Conservation (phyloP, 2,113 vertebrate genomes). For the Passer montanus region DNA sequence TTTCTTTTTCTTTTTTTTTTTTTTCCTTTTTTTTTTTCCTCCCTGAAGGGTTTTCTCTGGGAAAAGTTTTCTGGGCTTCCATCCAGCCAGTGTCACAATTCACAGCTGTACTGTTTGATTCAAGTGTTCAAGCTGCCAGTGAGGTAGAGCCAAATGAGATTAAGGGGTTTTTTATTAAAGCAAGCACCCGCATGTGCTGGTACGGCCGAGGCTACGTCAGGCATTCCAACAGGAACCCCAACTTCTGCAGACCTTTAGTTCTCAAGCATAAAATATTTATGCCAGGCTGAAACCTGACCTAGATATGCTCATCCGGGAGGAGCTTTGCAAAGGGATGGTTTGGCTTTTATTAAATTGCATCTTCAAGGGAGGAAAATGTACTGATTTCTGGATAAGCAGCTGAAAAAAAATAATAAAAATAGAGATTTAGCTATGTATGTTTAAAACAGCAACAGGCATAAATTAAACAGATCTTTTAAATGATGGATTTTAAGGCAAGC, state of each 20-base stretch:
- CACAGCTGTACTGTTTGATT: conserved; percentile 68
- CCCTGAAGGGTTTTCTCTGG: conserved; percentile 57
- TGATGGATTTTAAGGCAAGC: background rate
- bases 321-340: conserved; percentile 10
- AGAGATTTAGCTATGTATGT: background rate
- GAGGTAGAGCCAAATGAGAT: conserved; percentile 68
- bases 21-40: background rate
- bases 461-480: background rate
- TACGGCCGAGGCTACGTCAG: background rate
- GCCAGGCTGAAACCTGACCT: conserved; percentile 47
- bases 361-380: background rate
- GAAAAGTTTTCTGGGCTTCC: conserved; percentile 66
- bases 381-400: conserved; percentile 19
- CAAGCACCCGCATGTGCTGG: conserved; percentile 14
- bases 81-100: conserved; percentile 59
- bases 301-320: conserved; percentile 21
- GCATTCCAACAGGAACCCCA: conserved; percentile 13
- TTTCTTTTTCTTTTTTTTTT: background rate
- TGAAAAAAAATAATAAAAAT: background rate
- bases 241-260: background rate
- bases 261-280: conserved; percentile 40
- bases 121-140: conserved; percentile 65
- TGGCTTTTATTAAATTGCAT: conserved; percentile 43
- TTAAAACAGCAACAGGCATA: background rate
- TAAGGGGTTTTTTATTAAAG: conserved; percentile 68